These are phyloP conservation scores for Ischnus inquisitorius DNA, from an alignment of 2,888 invertebrate species.

Conservation along the genomic window DNA sequence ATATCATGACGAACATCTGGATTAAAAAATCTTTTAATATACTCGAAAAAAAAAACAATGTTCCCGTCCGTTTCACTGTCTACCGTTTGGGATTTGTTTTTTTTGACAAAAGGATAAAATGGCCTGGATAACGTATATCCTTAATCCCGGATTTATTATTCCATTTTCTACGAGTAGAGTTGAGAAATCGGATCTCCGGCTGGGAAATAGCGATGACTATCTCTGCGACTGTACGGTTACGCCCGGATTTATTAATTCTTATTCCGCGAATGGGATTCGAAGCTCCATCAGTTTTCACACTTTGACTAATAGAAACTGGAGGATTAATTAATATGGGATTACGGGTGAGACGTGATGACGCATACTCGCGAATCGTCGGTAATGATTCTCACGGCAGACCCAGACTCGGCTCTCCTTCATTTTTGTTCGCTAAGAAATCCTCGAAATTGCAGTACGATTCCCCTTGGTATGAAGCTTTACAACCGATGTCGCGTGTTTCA, in stretches of 20 bases:
- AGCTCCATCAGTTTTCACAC: not conserved
- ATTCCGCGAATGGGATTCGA: not conserved
- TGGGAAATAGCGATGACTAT: not conserved
- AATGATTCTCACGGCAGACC: too few relatives aligned
- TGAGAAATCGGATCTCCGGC: not conserved
- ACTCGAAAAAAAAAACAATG: not conserved
- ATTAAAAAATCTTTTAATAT: not conserved
- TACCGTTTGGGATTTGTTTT: too few relatives aligned
- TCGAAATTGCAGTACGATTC: too few relatives aligned
- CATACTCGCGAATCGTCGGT: too few relatives aligned
- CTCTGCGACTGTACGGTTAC: not conserved
- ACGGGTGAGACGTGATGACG: too few relatives aligned
- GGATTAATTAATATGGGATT: too few relatives aligned
- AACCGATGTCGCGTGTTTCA: too few relatives aligned
- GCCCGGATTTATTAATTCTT: constrained; percentile 7
- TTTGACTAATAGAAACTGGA: too few relatives aligned
- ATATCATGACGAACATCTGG: not conserved
- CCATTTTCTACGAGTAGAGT: not conserved
- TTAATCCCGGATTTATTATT: constrained; percentile 20
- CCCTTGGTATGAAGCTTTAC: too few relatives aligned
- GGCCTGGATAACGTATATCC: not conserved
- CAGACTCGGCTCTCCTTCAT: too few relatives aligned
- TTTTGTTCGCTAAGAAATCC: too few relatives aligned
- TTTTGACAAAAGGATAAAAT: not conserved
- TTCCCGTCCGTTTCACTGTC: not conserved